A percentile compares a stretch with the other conserved stretches of the same genome.
These are phyloP conservation scores for Danio jaintianensis DNA, from an alignment of 2,797 vertebrate species.

Conservation along the genomic window DNA sequence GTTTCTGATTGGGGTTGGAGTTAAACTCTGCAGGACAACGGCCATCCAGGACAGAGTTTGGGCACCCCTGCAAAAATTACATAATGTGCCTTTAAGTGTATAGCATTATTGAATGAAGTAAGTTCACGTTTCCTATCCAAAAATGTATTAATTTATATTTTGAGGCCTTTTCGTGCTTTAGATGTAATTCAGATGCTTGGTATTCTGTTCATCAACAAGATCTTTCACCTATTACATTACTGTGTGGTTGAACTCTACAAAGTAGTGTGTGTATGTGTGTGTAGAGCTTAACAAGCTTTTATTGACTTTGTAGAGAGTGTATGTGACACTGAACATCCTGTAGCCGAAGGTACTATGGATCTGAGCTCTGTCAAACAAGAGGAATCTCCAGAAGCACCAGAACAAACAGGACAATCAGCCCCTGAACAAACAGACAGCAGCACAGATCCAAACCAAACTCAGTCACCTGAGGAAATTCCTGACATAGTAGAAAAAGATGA, in stretches of 20 bases:
- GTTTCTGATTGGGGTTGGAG: too few relatives aligned
- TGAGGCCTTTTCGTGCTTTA: not conserved
- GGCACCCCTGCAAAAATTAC: too few relatives aligned
- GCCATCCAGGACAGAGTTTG: too few relatives aligned
- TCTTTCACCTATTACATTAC: not conserved
- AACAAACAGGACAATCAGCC: constrained; percentile 32
- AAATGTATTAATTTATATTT: not conserved
- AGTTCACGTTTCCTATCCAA: not conserved
- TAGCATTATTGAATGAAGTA: not conserved
- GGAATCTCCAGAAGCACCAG: constrained; percentile 22
- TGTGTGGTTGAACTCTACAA: not conserved
- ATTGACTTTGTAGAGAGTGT: constrained; percentile 52
- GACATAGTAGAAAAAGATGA: constrained; percentile 68
- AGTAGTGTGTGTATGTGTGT: not conserved
- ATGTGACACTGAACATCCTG: constrained; percentile 54
- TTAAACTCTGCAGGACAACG: too few relatives aligned
- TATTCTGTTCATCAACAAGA: not conserved
- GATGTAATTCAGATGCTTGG: not conserved
- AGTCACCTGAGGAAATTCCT: not conserved
- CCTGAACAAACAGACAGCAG: constrained; percentile 22
- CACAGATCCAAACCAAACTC: constrained; percentile 34
- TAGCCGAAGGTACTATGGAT: constrained; percentile 21
- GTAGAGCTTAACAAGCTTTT: not conserved
- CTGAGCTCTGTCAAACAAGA: constrained; percentile 29
- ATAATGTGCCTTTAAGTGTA: too few relatives aligned